Evolutionary conservation across 1,140 invertebrate species (phyloP).

Genomic region (Diachasma alloeum): DNA sequence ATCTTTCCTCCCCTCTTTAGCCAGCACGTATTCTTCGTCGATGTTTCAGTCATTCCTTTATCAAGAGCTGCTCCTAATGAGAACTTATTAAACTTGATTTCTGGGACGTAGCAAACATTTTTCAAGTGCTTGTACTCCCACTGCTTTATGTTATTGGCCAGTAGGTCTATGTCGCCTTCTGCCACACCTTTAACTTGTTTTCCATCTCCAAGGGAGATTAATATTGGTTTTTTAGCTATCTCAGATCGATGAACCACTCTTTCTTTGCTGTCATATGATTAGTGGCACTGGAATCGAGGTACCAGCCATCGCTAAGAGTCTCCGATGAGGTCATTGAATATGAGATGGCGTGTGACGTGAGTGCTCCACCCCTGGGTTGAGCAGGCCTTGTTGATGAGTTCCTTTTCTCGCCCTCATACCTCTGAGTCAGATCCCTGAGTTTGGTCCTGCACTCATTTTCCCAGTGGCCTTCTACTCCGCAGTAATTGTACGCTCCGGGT

Average conservation of each 20-base stretch:
- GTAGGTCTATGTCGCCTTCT: constrained; percentile 16
- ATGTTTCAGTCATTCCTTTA: background rate
- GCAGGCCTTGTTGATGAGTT: background rate
- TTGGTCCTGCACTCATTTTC: background rate
- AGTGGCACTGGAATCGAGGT: too few relatives aligned
- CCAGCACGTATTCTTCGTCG: background rate
- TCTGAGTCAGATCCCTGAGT: constrained; percentile 1
- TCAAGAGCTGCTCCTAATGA: background rate
- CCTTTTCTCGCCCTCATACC: too few relatives aligned
- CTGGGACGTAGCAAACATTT: constrained; percentile 52
- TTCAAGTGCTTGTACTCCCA: constrained; percentile 37
- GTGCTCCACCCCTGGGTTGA: constrained; percentile 4
- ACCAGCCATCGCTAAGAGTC: too few relatives aligned
- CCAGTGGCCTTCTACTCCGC: constrained; percentile 27
- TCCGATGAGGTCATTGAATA: background rate
- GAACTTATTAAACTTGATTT: constrained; percentile 30
- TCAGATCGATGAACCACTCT: constrained; percentile 20
- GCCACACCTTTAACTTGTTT: constrained; percentile 17
- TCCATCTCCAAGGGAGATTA: constrained; percentile 27
- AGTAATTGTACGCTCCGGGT: constrained; percentile 31
- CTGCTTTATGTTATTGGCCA: constrained; percentile 6
- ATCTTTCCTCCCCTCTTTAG: background rate
- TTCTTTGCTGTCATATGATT: constrained; percentile 25
- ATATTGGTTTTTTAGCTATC: background rate
- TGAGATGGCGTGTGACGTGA: background rate